Percentiles rank a stretch among this genome's conserved stretches.
Conservation (phyloP, 2,888 invertebrate species). For the Toxonevra muliebris region DNA sequence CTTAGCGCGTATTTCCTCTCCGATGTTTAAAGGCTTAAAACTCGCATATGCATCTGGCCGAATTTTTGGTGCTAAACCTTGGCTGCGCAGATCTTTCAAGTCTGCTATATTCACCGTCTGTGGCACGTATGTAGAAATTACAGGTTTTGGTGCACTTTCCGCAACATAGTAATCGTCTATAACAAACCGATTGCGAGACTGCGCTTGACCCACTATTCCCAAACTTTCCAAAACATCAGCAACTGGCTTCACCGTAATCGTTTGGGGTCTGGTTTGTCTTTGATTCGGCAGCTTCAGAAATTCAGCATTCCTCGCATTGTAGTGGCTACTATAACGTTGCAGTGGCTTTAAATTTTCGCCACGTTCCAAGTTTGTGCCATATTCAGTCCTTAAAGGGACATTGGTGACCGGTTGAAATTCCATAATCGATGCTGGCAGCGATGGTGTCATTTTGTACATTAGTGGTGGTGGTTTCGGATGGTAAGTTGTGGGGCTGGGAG, state of each 20-base stretch:
- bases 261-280: slow-evolving; percentile 39
- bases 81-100: slow-evolving; percentile 49
- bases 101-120: slow-evolving; percentile 51
- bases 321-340: slow-evolving; percentile 65
- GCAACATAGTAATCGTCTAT: slow-evolving; percentile 55
- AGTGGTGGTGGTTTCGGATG: slow-evolving; percentile 50
- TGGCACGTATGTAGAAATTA: slow-evolving; percentile 47
- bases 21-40: slow-evolving; percentile 64
- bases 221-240: slow-evolving; percentile 57
- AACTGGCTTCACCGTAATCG: slow-evolving; percentile 51
- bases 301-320: slow-evolving; percentile 62
- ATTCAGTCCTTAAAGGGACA: slow-evolving; percentile 35
- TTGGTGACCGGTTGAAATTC: slow-evolving; percentile 49
- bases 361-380: slow-evolving; percentile 21
- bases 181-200: slow-evolving; percentile 49
- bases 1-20: slow-evolving; percentile 57
- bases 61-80: slow-evolving; percentile 52
- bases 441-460: slow-evolving; percentile 48
- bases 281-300: slow-evolving; percentile 49
- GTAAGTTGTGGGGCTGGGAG: slow-evolving; percentile 54
- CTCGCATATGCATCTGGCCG: slow-evolving; percentile 60
- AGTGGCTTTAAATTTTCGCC: slow-evolving; percentile 34
- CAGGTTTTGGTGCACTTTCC: slow-evolving; percentile 56
- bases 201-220: slow-evolving; percentile 63
- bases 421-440: slow-evolving; percentile 38